These are phyloP conservation scores for Brassicogethes aeneus DNA, from an alignment of 2,888 invertebrate species.

Conservation along the genomic window DNA sequence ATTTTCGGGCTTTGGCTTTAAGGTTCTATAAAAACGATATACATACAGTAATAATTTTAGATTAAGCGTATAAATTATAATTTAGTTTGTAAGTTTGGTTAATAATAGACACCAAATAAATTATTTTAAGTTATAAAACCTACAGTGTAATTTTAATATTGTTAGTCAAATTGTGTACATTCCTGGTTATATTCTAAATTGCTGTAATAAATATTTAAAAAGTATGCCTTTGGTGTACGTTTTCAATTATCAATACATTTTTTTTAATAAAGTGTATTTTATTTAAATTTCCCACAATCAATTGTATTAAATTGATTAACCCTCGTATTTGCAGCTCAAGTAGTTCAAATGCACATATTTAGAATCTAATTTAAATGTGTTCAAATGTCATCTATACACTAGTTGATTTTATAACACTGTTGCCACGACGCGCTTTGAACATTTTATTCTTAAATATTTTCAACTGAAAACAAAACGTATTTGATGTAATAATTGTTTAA, in stretches of 20 bases:
- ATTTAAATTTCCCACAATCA: background rate
- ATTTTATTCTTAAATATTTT: too few relatives aligned
- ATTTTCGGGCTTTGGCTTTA: constrained; percentile 3
- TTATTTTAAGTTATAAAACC: constrained; percentile 9
- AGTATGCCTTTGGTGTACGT: constrained; percentile 17
- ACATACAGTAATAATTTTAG: constrained; percentile 8
- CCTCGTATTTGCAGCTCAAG: too few relatives aligned
- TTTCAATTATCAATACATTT: constrained; percentile 15
- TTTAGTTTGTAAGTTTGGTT: constrained; percentile 18
- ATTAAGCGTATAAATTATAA: constrained; percentile 16
- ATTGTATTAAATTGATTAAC: too few relatives aligned
- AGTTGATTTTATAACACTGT: too few relatives aligned
- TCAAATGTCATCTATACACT: too few relatives aligned
- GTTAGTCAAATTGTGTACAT: constrained; percentile 15
- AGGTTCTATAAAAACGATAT: constrained; percentile 1
- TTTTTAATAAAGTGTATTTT: constrained; percentile 9
- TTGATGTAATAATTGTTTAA: too few relatives aligned
- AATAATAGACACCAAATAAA: constrained; percentile 20
- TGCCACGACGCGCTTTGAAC: too few relatives aligned
- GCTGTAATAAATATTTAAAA: constrained; percentile 11
- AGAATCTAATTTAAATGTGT: too few relatives aligned
- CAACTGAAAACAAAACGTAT: too few relatives aligned
- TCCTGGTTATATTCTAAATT: constrained; percentile 18
- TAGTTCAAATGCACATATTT: too few relatives aligned
- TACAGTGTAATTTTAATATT: constrained; percentile 6